Conservation (phyloP, 2,797 vertebrate species). For the Acanthopagrus latus region DNA sequence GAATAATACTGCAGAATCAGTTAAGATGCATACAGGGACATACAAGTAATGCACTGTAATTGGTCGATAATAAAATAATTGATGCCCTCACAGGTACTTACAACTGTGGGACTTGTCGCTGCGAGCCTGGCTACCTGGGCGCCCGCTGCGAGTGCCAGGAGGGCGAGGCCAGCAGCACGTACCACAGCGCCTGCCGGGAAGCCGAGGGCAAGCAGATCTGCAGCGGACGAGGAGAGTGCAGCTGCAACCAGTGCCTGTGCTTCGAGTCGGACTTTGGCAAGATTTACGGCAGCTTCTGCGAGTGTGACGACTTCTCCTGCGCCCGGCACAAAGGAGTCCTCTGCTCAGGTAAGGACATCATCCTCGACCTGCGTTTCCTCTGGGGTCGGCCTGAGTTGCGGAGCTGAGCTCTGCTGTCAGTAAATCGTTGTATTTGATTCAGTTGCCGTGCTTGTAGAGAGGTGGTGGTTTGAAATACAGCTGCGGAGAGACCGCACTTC, state of each 20-base stretch:
- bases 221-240: conserved; percentile 95
- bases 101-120: conserved; percentile 91
- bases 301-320: conserved; percentile 98
- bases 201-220: conserved; percentile 94
- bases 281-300: conserved; percentile 97
- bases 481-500: neutral
- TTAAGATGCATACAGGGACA: no score
- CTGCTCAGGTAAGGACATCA: conserved; percentile 89
- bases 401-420: neutral
- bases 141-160: conserved; percentile 94
- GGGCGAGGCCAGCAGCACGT: conserved; percentile 84
- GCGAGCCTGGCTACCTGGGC: conserved; percentile 91
- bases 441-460: neutral
- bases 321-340: conserved; percentile 95
- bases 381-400: neutral
- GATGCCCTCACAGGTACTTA: conserved; percentile 83
- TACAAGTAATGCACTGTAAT: neutral
- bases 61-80: neutral
- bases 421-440: neutral
- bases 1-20: neutral
- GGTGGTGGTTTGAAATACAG: conserved; percentile 11
- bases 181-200: conserved; percentile 91
- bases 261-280: conserved; percentile 97
- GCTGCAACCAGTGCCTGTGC: conserved; percentile 97
- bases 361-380: rapidly evolving